Conservation (phyloP, 2,113 vertebrate genomes). For the Pseudopipra pipra region DNA sequence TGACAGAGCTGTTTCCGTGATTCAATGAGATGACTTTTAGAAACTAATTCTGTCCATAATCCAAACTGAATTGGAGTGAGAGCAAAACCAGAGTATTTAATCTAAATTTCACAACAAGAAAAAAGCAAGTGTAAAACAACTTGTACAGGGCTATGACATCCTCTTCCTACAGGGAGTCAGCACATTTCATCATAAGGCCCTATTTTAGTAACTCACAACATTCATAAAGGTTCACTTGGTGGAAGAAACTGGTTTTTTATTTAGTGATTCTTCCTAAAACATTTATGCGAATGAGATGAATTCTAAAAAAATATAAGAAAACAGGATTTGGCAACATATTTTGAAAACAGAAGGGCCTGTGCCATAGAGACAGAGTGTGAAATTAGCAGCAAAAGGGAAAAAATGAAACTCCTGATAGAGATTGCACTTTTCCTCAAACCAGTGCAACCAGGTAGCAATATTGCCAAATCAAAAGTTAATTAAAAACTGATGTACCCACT, state of each 20-base stretch:
- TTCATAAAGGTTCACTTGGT: neutral
- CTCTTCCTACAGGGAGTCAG: neutral
- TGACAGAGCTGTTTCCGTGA: neutral
- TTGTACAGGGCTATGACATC: neutral
- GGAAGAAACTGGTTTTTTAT: neutral
- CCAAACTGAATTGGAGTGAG: neutral
- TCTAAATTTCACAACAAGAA: neutral
- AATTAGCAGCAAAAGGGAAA: neutral
- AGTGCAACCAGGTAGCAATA: neutral
- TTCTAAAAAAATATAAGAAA: neutral
- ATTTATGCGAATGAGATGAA: neutral
- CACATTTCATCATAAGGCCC: neutral
- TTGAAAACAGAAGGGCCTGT: neutral
- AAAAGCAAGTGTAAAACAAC: neutral
- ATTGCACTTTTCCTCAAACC: neutral
- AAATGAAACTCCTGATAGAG: neutral
- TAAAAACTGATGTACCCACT: neutral
- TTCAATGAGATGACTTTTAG: neutral
- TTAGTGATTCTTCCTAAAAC: neutral
- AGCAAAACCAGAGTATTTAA: constrained; percentile 12
- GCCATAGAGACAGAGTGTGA: neutral
- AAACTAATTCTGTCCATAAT: constrained; percentile 18
- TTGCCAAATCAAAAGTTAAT: neutral
- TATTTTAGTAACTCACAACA: neutral
- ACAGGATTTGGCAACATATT: neutral